Evolutionary conservation across 2,797 vertebrate species (phyloP), one percentile per base, ranked within the genome.

Genomic region (Orientallactaga sibirica): DNA sequence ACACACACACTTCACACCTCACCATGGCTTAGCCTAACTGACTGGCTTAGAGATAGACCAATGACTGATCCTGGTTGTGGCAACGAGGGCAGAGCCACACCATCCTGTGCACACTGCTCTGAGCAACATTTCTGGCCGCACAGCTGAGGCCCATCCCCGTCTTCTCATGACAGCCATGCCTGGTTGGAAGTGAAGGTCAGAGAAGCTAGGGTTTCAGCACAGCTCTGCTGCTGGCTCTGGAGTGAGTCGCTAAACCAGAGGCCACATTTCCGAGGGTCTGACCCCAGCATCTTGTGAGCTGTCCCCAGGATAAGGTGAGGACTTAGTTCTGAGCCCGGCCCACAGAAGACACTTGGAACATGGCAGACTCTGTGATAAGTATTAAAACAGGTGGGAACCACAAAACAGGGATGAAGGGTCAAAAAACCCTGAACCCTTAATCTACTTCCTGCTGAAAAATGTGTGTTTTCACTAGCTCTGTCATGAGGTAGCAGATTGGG

Each of bases 31-130:
- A 1, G 22, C 43, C 66, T 67, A 2, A 7, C 8, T 14, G 9
- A 6, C 3, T 64, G 24, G 5, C 88, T 79, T 55, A 37, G 62
- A 29, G 29, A 7, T 48, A 27, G 27, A 14, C 48, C 78, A 0
- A 0, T 5, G 18, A 9, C 20, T 7, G 61, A 25, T 5, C 8
- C 76, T 61, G 24, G 43, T 52, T 1, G 11, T 0, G 1, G 71
- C 48, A 48, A n/a, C 3, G 7, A 80, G 27, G 61, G 16, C 2
- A 8, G 52, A 66, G 7, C 1, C 0, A 5, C 0, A 41, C 2
- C 5, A 82, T 19, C 48, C 25, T 3, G n/a, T 4, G 1, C 3
- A 0, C 4, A 1, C 3, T 0, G 73, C 12, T 8, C 3, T 52
- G 5, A 19, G 8, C 24, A 61, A 6, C 14, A 1, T 33, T 33